These are phyloP conservation scores for Anabas testudineus DNA, from an alignment of 2,797 vertebrate species.

Conservation along the genomic window DNA sequence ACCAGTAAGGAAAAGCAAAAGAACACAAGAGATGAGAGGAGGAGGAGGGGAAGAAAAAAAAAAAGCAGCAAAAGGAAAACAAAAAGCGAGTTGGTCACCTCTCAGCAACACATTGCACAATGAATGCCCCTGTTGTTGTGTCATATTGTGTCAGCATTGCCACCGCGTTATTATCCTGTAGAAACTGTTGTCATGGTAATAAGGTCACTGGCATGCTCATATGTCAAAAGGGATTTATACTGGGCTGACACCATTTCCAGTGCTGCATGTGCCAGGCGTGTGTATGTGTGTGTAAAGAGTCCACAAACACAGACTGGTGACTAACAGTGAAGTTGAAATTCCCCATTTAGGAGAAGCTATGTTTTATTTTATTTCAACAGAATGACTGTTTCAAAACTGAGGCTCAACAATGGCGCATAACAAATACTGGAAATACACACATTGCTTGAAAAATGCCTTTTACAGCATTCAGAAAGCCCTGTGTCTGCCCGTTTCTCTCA, in stretches of 20 bases:
- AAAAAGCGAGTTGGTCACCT: constrained; percentile 36
- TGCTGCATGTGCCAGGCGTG: constrained; percentile 62
- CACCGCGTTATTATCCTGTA: constrained; percentile 66
- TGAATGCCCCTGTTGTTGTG: constrained; percentile 66
- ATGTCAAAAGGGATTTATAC: constrained; percentile 84
- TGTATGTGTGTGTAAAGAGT: constrained; percentile 48
- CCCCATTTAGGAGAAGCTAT: constrained; percentile 20
- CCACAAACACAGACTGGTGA: constrained; percentile 40
- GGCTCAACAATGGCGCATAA: neutral
- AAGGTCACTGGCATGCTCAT: constrained; percentile 80
- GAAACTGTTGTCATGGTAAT: constrained; percentile 84
- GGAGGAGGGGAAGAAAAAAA: neutral
- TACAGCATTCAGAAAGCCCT: neutral
- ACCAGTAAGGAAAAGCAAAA: constrained; percentile 11
- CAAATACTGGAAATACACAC: constrained; percentile 1
- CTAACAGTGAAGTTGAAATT: constrained; percentile 26
- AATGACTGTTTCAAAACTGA: constrained; percentile 5
- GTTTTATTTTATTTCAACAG: constrained; percentile 21
- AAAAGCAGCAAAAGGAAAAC: constrained; percentile 16
- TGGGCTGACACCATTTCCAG: constrained; percentile 79
- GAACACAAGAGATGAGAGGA: constrained; percentile 6
- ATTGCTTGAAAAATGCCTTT: neutral
- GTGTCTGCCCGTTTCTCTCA: neutral
- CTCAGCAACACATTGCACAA: constrained; percentile 51
- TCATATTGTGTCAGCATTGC: constrained; percentile 78